Evolutionary conservation across 1,140 invertebrate genomes (phyloP), one percentile per base, ranked within the genome.

Genomic region (Pachypsylla venusta): DNA sequence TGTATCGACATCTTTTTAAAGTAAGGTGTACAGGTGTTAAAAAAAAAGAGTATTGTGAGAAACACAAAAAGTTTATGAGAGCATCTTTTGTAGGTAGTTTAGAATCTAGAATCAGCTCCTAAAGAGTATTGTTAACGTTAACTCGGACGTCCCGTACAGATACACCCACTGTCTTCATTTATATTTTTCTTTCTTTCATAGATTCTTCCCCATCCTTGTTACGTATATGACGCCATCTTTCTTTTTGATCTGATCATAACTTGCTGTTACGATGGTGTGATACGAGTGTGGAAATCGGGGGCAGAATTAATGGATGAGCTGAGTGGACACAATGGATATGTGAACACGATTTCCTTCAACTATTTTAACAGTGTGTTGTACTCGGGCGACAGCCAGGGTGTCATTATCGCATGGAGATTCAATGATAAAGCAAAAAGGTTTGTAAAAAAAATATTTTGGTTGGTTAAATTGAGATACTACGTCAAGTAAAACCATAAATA

Each of bases 191-290:
- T 67, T 54, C 39, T 55, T 53, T 66, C 62, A n/a, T 59, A 78
- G 71, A 69, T 79, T 57, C 66, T 84, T 39, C 75, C 79, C 20
- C 82, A 84, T 70, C 81, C 82, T 14, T 76, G 76, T 1, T 84
- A 80, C 68, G 79, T 84, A 5, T 84, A 84, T 61, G 75, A 72
- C 58, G 76, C 76, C 1, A 75, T 76, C 72, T 82, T 80, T 62
- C 72, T 12, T 65, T 68, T 25, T 67, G 72, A 5, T 62, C 67
- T 76, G 22, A 65, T 82, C 1, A 74, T 74, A 2, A 81, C 79
- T 1, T 81, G 79, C 10, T 79, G 81, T 63, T 82, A 77, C 65
- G 82, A 84, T 67, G 71, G 73, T 59, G 67, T 79, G 1, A 70
- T 81, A 3, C 69, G 82, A 56, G 68, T 83, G 14, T 84, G 81